Percentiles rank a stretch among this genome's conserved stretches.
These are phyloP conservation scores for Spodoptera exigua DNA, from an alignment of 2,888 invertebrate genomes.

Conservation along the genomic window DNA sequence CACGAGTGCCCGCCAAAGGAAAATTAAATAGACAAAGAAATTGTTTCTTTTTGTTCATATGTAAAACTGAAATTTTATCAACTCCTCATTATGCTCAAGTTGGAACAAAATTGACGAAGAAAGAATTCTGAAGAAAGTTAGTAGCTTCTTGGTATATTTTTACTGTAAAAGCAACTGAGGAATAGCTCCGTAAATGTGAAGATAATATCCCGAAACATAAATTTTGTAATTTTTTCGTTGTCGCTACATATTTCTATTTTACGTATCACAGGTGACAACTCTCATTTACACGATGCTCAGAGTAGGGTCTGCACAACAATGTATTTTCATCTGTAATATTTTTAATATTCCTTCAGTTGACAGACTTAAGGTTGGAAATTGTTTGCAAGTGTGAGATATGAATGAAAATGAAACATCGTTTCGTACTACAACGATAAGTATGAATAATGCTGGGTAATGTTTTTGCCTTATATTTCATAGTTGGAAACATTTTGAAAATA, in stretches of 20 bases:
- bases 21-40: constrained; percentile 12
- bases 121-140: too few species aligned
- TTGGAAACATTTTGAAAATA: constrained; percentile 29
- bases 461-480: constrained; percentile 44
- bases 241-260: constrained; percentile 56
- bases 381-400: constrained; percentile 2
- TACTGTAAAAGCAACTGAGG: background rate
- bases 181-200: background rate
- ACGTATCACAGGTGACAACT: constrained; percentile 61
- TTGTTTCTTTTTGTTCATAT: constrained; percentile 9
- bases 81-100: constrained; percentile 31
- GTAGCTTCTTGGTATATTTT: too few species aligned
- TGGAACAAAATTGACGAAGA: too few species aligned
- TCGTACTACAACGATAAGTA: constrained; percentile 49
- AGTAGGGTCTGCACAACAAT: constrained; percentile 53
- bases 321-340: constrained; percentile 18
- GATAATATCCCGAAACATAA: constrained; percentile 25
- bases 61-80: constrained; percentile 23
- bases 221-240: constrained; percentile 42
- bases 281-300: constrained; percentile 57
- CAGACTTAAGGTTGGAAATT: constrained; percentile 25
- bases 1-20: constrained; percentile 27
- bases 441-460: constrained; percentile 50
- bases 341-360: constrained; percentile 23
- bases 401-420: constrained; percentile 13